Conservation (phyloP, 2,888 invertebrate species). For the Adineta ricciae region DNA sequence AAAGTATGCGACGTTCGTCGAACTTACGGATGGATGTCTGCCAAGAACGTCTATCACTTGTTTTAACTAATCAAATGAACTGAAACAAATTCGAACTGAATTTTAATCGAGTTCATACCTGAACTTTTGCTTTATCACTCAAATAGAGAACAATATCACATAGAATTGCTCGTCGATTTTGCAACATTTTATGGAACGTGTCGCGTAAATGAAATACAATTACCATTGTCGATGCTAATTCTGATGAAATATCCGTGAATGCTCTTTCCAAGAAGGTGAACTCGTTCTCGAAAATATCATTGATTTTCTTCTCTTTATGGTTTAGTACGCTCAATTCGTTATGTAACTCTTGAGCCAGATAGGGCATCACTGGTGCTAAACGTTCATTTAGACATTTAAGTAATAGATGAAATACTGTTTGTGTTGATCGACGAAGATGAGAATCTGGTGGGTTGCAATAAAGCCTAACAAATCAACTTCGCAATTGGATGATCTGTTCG, state of each 20-base stretch:
- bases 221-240: neutral
- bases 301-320: neutral
- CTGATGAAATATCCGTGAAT: neutral
- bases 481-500: neutral
- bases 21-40: neutral
- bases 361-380: constrained; percentile 31
- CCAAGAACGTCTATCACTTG: neutral
- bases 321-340: neutral
- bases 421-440: constrained; percentile 26
- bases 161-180: neutral
- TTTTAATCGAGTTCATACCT: neutral
- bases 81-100: neutral
- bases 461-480: neutral
- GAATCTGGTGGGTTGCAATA: constrained; percentile 27
- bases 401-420: constrained; percentile 27
- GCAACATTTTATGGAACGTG: neutral
- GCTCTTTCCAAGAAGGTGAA: neutral
- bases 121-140: neutral
- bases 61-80: neutral
- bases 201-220: neutral
- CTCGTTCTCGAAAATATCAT: constrained; percentile 2
- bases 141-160: neutral
- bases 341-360: constrained; percentile 30
- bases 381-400: constrained; percentile 14
- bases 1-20: neutral